phyloP scores from a whole-genome alignment of 1,140 invertebrate genomes.

The Trissolcus basalis region DNA sequence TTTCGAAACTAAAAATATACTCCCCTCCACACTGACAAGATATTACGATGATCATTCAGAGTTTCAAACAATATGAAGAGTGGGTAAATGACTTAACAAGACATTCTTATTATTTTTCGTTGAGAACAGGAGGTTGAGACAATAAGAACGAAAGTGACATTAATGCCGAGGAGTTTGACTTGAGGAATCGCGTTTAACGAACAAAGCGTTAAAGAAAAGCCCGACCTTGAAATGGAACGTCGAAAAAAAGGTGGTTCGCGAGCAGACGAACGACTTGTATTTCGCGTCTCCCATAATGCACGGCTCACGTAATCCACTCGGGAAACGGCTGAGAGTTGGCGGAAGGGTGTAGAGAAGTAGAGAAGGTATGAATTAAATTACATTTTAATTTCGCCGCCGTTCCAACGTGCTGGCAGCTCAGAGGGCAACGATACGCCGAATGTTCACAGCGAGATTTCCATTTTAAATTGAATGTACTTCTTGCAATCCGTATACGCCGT shows the following conservation, averaged over 20 bases:
- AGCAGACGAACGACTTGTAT: conserved; percentile 44
- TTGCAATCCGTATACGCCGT: conserved; percentile 59
- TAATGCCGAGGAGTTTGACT: conserved; percentile 22
- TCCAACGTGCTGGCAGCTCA: conserved; percentile 54
- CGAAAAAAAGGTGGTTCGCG: conserved; percentile 37
- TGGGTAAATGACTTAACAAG: conserved; percentile 10
- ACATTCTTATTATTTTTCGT: conserved; percentile 7
- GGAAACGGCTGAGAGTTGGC: conserved; percentile 47
- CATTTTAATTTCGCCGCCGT: conserved; percentile 74
- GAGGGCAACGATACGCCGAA: conserved; percentile 62
- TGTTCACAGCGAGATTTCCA: conserved; percentile 71
- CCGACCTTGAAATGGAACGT: conserved; percentile 52
- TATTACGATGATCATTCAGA: too few species aligned
- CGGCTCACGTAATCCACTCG: conserved; percentile 61
- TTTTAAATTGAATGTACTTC: conserved; percentile 73
- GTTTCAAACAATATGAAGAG: too few species aligned
- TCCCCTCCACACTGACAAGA: too few species aligned
- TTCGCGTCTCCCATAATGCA: conserved; percentile 52
- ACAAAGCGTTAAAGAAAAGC: conserved; percentile 32
- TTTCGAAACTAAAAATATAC: too few species aligned
- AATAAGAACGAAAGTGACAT: conserved; percentile 4
- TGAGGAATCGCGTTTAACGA: conserved; percentile 31
- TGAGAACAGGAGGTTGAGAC: conserved; percentile 12
- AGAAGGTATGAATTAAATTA: conserved; percentile 71
- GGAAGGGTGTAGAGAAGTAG: conserved; percentile 42